Evolutionary conservation across 2,797 vertebrate species (phyloP), one percentile per base, ranked within the genome.

Genomic region (Synaphobranchus kaupii): DNA sequence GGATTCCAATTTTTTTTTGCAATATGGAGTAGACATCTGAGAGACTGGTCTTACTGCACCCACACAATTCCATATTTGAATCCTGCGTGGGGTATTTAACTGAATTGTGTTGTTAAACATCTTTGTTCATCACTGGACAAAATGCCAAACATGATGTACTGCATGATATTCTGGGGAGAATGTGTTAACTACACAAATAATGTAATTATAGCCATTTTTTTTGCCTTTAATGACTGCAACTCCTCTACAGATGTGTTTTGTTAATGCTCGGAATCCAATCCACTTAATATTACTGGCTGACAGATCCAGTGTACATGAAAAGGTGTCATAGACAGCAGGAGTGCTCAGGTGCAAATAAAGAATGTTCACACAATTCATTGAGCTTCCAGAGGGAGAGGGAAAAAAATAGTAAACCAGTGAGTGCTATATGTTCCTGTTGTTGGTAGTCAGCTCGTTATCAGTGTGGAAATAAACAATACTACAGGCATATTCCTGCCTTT

Each of bases 321-420:
- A 81, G 8, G 66, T n/a, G n/a, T 5, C 25, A 52, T n/a, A 66
- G 68, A 73, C 63, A 71, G 28, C 17, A 44, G 63, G 31, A 85
- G 31, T 50, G 28, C 31, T n/a, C 66, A 22, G 22, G 66, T 85
- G 84, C 25, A 73, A 85, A 85, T 73, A 47, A 71, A 71, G 58
- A 85, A 10, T 28, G 68, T 50, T 73, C 66, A 31, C 63, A 85
- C 84, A 66, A 85, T 71, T 71, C 31, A 73, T 85, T 48, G 39
- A 47, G 6, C 47, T 22, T n/a, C 78, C 39, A 1, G 20, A 50
- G 78, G 76, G 25, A 47, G 15, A 22, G 17, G 1, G 2, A 2
- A 31, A 73, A 48, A 80, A 81, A 34, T 1, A 44, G 73, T 76
- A 44, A 76, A 39, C 73, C 3, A 71, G 3, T 7, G 44, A 34